Conservation (phyloP, 92 coral and sea anemone genomes). For the Pocillopora grandis region DNA sequence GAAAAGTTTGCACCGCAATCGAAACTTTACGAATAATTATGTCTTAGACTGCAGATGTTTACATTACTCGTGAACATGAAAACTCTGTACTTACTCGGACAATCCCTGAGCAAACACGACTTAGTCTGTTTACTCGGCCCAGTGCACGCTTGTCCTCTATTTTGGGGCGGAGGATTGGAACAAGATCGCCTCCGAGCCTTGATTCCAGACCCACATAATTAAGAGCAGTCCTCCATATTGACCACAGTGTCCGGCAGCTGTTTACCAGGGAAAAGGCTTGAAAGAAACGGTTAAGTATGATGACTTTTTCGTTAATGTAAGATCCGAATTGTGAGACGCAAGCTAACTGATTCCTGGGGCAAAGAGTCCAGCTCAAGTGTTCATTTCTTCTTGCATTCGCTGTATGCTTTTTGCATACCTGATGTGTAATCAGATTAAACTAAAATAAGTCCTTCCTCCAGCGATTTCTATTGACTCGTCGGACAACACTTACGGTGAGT, state of each 20-base stretch:
- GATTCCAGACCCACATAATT: constrained; percentile 35
- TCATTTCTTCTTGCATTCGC: too few species aligned
- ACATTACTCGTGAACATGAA: too few species aligned
- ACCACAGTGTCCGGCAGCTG: background rate
- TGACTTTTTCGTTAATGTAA: too few species aligned
- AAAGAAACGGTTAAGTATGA: background rate
- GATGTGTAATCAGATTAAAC: too few species aligned
- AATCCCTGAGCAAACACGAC: constrained; percentile 5
- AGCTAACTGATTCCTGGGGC: background rate
- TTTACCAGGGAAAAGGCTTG: background rate
- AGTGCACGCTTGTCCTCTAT: constrained; percentile 11
- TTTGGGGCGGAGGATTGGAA: constrained; percentile 31
- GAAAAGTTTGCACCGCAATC: too few species aligned
- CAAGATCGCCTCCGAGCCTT: constrained; percentile 36
- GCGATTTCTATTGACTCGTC: too few species aligned
- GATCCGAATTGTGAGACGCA: background rate
- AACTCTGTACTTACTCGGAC: constrained; percentile 21
- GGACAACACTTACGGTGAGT: too few species aligned
- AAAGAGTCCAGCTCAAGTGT: too few species aligned
- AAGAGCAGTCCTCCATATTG: constrained; percentile 1
- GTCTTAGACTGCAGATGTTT: too few species aligned
- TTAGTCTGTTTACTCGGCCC: constrained; percentile 14
- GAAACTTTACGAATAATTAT: too few species aligned
- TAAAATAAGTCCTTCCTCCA: too few species aligned
- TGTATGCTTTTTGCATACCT: too few species aligned